Evolutionary conservation across 1,140 invertebrate genomes (phyloP).

Genomic region (Pteromalus puparum): DNA sequence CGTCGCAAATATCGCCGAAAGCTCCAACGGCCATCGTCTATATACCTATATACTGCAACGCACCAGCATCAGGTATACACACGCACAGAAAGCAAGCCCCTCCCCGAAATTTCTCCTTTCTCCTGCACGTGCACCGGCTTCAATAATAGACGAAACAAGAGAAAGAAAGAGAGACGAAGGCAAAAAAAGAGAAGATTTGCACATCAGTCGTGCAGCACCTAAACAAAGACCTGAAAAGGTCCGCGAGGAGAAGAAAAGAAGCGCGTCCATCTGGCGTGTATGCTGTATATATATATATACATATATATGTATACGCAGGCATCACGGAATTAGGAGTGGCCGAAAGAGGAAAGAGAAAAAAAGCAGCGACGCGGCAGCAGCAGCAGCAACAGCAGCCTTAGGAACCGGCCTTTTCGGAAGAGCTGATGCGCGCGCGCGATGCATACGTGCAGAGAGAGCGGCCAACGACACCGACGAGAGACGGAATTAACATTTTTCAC

Average conservation of each 20-base stretch:
- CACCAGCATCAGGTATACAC: neutral
- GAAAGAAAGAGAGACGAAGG: neutral
- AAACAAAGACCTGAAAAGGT: constrained; percentile 14
- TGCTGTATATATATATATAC: neutral
- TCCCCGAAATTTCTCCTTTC: neutral
- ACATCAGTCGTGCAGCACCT: neutral
- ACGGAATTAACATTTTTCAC: constrained; percentile 40
- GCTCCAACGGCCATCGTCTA: no score
- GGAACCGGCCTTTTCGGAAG: constrained; percentile 40
- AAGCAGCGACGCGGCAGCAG: neutral
- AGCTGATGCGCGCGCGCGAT: constrained; percentile 16
- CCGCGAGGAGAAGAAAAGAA: constrained; percentile 1
- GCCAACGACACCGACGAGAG: constrained; percentile 10
- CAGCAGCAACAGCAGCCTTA: neutral
- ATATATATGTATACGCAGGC: neutral
- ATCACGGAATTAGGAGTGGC: constrained; percentile 40
- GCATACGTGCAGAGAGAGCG: constrained; percentile 46
- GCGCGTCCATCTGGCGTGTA: constrained; percentile 9
- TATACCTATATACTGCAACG: no score
- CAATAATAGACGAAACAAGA: constrained; percentile 1
- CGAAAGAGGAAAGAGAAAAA: neutral
- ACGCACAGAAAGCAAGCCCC: neutral
- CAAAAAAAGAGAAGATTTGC: constrained; percentile 19
- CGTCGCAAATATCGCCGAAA: no score
- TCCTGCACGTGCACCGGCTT: neutral